phyloP scores from a whole-genome alignment of 2,113 vertebrate genomes.

The Heptranchias perlo region DNA sequence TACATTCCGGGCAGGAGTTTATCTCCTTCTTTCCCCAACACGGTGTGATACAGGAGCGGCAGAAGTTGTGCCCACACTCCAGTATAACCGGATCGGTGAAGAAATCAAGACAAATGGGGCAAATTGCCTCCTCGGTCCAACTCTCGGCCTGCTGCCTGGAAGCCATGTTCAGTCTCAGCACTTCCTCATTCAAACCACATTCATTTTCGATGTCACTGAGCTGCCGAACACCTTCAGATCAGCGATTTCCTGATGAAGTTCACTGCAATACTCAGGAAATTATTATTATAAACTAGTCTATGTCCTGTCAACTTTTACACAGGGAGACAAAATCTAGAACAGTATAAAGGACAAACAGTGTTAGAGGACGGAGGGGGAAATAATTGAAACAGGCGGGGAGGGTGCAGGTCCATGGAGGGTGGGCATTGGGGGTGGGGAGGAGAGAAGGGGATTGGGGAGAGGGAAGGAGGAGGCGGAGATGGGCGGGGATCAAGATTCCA shows the following conservation, averaged over 20 bases:
- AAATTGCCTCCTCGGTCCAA: background rate
- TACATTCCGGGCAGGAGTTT: background rate
- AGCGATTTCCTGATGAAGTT: background rate
- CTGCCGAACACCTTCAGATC: background rate
- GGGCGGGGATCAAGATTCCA: no score
- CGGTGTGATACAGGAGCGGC: background rate
- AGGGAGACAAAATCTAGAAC: no score
- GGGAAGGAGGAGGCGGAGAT: background rate
- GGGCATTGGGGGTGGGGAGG: no score
- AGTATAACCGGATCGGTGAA: background rate
- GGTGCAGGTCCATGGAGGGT: no score
- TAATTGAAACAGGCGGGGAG: no score
- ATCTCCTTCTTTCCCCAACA: background rate
- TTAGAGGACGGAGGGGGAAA: no score
- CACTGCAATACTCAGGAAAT: background rate
- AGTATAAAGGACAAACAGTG: no score
- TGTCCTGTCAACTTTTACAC: background rate
- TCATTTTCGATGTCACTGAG: background rate
- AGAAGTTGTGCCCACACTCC: slow-evolving; percentile 2
- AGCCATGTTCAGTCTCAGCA: background rate
- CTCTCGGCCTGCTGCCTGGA: background rate
- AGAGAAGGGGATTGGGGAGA: no score
- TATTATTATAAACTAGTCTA: background rate
- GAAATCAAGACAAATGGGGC: background rate
- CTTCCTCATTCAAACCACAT: background rate